Conservation (phyloP, 2,797 vertebrate genomes). For the Chromobotia macracanthus region DNA sequence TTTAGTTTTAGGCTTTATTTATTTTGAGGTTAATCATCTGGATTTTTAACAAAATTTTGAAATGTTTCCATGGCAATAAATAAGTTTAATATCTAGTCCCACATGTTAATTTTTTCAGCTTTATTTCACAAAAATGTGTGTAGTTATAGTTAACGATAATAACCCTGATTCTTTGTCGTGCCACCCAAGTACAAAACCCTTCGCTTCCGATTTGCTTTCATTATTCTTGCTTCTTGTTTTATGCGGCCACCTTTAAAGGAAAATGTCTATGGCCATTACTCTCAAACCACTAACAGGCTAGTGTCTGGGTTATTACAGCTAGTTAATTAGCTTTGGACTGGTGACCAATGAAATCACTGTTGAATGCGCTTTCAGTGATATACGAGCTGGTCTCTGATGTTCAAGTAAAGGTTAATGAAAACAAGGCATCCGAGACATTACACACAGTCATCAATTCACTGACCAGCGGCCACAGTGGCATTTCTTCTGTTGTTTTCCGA, state of each 20-base stretch:
- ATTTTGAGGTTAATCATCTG: too few species aligned
- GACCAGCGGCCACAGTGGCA: conserved; percentile 16
- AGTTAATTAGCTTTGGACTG: conserved; percentile 46
- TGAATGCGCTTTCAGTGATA: conserved; percentile 30
- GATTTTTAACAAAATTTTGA: too few species aligned
- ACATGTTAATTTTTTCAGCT: too few species aligned
- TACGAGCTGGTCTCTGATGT: conserved; percentile 26
- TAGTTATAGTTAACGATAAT: too few species aligned
- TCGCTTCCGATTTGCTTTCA: too few species aligned
- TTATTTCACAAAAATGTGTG: too few species aligned
- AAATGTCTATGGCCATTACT: conserved; percentile 34
- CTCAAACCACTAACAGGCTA: conserved; percentile 21
- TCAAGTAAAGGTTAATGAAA: conserved; percentile 39
- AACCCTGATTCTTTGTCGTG: too few species aligned
- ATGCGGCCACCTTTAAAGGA: not conserved
- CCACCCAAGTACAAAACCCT: too few species aligned
- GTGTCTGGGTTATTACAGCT: conserved; percentile 27
- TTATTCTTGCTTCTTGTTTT: conserved; percentile 6
- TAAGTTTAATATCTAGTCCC: too few species aligned
- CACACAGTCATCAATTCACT: conserved; percentile 37
- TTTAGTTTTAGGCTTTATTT: too few species aligned
- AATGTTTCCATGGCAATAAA: too few species aligned
- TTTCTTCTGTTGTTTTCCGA: conserved; percentile 26
- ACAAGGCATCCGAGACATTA: conserved; percentile 22
- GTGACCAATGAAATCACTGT: conserved; percentile 38